Evolutionary conservation across 1,140 invertebrate genomes (phyloP), one percentile per base, ranked within the genome.

Genomic region (Anastrepha obliqua): DNA sequence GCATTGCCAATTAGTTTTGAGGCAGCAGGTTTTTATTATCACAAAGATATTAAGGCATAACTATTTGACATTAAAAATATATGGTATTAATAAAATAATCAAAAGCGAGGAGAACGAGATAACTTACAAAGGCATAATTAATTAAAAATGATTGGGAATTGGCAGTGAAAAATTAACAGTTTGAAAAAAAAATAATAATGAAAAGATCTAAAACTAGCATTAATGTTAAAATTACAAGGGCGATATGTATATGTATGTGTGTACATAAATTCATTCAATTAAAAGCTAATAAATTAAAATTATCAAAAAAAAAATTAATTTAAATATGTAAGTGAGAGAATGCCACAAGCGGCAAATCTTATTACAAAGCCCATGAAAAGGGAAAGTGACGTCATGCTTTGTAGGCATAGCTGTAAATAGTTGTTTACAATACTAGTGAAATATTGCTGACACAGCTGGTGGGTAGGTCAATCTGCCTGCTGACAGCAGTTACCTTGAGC

Each of bases 361-460:
- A 55, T 55, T 81, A 55, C 51, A 55, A 51, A 55, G 47, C 51
- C n/a, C n/a, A 81, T 55, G 51, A 58, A 81, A 81, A 81, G 74
- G 74, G 74, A 81, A 81, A 78, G 74, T 81, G 74, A 81, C 74
- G 74, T 81, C 74, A 81, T 29, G 74, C 74, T 51, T 29, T n/a
- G 44, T 81, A 55, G 74, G 74, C 74, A 47, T 51, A n/a, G 70
- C 44, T 51, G 2, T n/a, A 15, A 15, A 6, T 1, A 78, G 70
- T 81, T 81, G 74, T 81, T 81, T 81, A 81, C 74, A 81, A 81
- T 7, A 47, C 51, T 81, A 15, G 47, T 51, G 51, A n/a, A 51
- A 55, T 55, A 47, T 51, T 81, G 42, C 17, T 47, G 74, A 62
- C 60, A 62, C 20, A 81, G 74, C 74, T 7, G 20, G 74, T 55